phyloP scores from a whole-genome alignment of 2,888 invertebrate species.

The Drosophila meridionalis region DNA sequence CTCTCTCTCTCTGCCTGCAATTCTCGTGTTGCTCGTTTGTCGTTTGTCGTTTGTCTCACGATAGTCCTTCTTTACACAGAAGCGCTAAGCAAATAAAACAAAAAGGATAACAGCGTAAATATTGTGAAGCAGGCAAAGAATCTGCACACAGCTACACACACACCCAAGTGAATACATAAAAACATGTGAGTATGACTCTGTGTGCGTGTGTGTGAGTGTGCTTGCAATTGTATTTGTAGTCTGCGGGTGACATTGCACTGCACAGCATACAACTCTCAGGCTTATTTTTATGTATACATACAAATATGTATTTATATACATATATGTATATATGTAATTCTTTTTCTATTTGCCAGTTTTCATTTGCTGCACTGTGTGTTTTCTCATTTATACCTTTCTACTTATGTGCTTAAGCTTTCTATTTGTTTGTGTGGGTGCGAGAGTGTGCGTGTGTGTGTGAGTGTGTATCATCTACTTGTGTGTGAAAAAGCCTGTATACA shows the following conservation, averaged over 20 bases:
- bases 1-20: slow-evolving; percentile 13
- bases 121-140: slow-evolving; percentile 63
- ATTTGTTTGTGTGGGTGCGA: not conserved
- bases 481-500: slow-evolving; percentile 16
- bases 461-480: not conserved
- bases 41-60: slow-evolving; percentile 59
- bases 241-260: slow-evolving; percentile 63
- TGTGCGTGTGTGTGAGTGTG: slow-evolving; percentile 13
- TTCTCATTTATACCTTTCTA: slow-evolving; percentile 36
- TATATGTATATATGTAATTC: slow-evolving; percentile 3
- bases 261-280: slow-evolving; percentile 32
- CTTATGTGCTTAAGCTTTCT: slow-evolving; percentile 24
- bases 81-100: slow-evolving; percentile 82
- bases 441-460: not conserved
- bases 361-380: slow-evolving; percentile 42
- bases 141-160: slow-evolving; percentile 34
- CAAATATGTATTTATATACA: not conserved
- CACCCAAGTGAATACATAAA: slow-evolving; percentile 26
- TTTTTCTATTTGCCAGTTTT: slow-evolving; percentile 50
- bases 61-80: slow-evolving; percentile 77
- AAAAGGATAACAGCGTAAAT: slow-evolving; percentile 78
- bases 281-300: slow-evolving; percentile 21
- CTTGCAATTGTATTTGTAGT: slow-evolving; percentile 21
- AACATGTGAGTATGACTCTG: slow-evolving; percentile 10
- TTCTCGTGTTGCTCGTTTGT: slow-evolving; percentile 42